These are phyloP conservation scores for Spodoptera litura DNA, from an alignment of 1,140 invertebrate species.

Conservation along the genomic window DNA sequence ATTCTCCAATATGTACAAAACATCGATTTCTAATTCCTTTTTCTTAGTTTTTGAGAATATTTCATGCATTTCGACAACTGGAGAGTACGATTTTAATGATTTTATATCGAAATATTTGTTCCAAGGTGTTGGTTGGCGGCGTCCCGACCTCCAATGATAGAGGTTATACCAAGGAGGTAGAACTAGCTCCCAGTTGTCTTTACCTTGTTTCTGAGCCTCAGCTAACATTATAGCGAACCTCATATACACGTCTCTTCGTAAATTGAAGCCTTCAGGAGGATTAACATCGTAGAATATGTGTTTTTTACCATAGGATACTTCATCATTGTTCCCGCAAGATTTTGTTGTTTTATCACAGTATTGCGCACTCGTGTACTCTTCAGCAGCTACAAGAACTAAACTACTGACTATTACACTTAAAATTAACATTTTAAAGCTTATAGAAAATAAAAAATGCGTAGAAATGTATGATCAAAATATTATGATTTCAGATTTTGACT, in stretches of 20 bases:
- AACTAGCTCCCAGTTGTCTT: conserved; percentile 88
- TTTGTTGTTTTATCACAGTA: conserved; percentile 58
- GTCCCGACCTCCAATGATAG: conserved; percentile 94
- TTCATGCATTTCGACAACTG: conserved; percentile 95
- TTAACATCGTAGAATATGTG: conserved; percentile 96
- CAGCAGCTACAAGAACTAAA: conserved; percentile 45
- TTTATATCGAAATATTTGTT: conserved; percentile 94
- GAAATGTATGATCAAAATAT: neutral
- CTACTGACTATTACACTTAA: conserved; percentile 26
- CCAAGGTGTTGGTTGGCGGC: conserved; percentile 90
- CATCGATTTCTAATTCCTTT: conserved; percentile 88
- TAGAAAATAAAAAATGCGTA: neutral
- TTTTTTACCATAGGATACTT: conserved; percentile 44
- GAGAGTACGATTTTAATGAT: conserved; percentile 92
- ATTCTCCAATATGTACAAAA: conserved; percentile 93
- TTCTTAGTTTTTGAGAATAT: conserved; percentile 87
- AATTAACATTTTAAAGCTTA: conserved; percentile 23
- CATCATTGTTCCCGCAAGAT: conserved; percentile 41
- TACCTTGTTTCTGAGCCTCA: conserved; percentile 86
- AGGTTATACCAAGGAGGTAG: conserved; percentile 96
- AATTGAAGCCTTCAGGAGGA: conserved; percentile 98
- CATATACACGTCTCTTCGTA: conserved; percentile 98
- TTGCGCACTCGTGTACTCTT: conserved; percentile 33
- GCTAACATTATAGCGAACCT: conserved; percentile 93
- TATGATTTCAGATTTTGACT: neutral